These are phyloP conservation scores for Polia nebulosa DNA, from an alignment of 2,888 invertebrate species.

Conservation along the genomic window DNA sequence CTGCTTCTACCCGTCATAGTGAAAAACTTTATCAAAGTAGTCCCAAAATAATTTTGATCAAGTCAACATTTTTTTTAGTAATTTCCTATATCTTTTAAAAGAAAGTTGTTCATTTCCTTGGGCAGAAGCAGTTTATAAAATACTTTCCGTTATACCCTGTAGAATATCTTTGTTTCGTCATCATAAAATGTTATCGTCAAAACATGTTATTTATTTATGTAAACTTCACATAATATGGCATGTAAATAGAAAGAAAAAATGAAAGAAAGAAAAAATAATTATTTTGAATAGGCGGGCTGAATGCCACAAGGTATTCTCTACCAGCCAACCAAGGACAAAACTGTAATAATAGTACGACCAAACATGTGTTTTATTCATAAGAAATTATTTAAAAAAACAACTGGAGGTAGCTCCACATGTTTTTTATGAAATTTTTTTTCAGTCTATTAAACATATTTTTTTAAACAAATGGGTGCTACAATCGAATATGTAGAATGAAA, in stretches of 20 bases:
- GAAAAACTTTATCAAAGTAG: no score
- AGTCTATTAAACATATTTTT: not conserved
- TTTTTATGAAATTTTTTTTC: not conserved
- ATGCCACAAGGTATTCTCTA: not conserved
- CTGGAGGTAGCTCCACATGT: not conserved
- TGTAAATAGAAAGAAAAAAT: no score
- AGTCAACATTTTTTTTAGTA: no score
- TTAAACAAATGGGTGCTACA: not conserved
- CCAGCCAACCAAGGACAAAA: not conserved
- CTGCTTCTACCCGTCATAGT: no score
- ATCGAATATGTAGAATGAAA: not conserved
- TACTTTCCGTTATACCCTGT: no score
- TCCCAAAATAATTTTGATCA: no score
- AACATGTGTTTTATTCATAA: not conserved
- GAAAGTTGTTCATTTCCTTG: no score
- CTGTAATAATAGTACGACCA: not conserved
- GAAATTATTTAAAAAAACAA: not conserved
- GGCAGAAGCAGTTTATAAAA: no score
- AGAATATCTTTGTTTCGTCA: not conserved
- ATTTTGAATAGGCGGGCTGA: not conserved
- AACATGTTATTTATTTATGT: constrained; percentile 1
- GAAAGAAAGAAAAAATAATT: no score
- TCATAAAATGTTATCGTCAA: not conserved
- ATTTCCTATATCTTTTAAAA: no score
- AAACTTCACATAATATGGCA: not conserved